Conservation (phyloP, 2,888 invertebrate genomes). For the Pelosia muscerda region DNA sequence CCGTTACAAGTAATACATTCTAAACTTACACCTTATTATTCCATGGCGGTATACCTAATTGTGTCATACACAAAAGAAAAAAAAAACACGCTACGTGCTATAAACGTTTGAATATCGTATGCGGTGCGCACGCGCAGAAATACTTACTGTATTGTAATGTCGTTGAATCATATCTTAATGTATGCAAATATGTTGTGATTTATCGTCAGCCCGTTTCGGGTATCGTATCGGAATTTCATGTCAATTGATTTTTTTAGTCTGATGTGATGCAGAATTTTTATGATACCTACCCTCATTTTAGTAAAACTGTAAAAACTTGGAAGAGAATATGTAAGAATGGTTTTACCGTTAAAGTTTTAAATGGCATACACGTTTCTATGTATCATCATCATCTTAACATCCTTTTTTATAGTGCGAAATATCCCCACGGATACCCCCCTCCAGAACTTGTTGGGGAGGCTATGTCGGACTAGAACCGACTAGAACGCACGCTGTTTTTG, state of each 20-base stretch:
- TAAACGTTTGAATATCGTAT: constrained; percentile 57
- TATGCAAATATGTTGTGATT: constrained; percentile 67
- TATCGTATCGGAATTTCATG: constrained; percentile 31
- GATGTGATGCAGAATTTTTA: constrained; percentile 12
- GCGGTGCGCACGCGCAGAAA: constrained; percentile 58
- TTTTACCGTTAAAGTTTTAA: constrained; percentile 2
- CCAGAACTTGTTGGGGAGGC: no score
- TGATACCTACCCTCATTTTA: constrained; percentile 9
- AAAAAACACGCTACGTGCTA: constrained; percentile 39
- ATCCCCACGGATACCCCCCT: no score
- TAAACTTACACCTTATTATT: constrained; percentile 37
- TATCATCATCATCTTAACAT: not conserved
- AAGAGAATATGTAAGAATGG: not conserved
- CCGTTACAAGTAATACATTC: constrained; percentile 10
- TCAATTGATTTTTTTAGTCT: constrained; percentile 27
- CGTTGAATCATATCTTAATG: constrained; percentile 72
- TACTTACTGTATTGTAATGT: constrained; percentile 74
- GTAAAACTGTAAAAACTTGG: not conserved
- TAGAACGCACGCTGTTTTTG: no score
- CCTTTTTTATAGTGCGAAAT: no score
- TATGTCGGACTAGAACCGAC: no score
- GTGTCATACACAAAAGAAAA: constrained; percentile 51
- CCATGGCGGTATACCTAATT: constrained; percentile 41
- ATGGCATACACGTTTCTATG: constrained; percentile 8
- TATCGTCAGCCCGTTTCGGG: constrained; percentile 55